Evolutionary conservation across 1,140 invertebrate genomes (phyloP), one percentile per base, ranked within the genome.

Genomic region (Drosophila equinoxialis): DNA sequence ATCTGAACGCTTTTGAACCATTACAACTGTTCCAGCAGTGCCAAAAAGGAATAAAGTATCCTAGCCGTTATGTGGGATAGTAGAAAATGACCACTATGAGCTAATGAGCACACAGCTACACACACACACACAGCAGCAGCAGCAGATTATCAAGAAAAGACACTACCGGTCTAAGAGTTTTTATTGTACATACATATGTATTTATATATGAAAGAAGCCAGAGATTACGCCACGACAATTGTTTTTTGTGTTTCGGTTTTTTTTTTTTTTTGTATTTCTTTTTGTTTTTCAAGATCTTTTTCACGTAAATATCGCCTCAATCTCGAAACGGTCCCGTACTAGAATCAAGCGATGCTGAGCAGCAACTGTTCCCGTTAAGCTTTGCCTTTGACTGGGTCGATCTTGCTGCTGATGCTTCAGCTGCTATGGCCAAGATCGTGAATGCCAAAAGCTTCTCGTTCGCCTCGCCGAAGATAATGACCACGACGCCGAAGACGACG

Each of bases 1-100:
- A 62, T 60, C 51, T 67, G 69, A 68, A 55, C 75, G 71, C 78
- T 58, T 45, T 65, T 86, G 66, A 35, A 86, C 74, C 82, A 85
- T 85, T 70, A 81, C 82, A 86, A 78, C 81, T 51, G 66, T 23
- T 35, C 20, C 33, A 37, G 20, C 26, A 30, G 37, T 17, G 54
- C 57, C 42, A 74, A 51, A 6, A 51, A 51, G 45, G 8, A 23
- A 20, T 51, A 23, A 51, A 51, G 17, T 2, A 20, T 51, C 8
- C 45, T 51, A 23, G 45, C 45, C 17, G 45, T 51, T 20, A 1
- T 26, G 26, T 10, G 17, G 72, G 72, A 67, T 13, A 17, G 17
- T 58, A 26, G 2, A 5, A 37, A 26, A 48, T 20, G 5, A 20
- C 30, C 11, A 35, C 14, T 35, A 33, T 26, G 60, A 8, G 26